Percentiles rank a stretch among this genome's conserved stretches.
phyloP scores from a whole-genome alignment of 2,888 invertebrate species.

The Herminia tarsipennalis region DNA sequence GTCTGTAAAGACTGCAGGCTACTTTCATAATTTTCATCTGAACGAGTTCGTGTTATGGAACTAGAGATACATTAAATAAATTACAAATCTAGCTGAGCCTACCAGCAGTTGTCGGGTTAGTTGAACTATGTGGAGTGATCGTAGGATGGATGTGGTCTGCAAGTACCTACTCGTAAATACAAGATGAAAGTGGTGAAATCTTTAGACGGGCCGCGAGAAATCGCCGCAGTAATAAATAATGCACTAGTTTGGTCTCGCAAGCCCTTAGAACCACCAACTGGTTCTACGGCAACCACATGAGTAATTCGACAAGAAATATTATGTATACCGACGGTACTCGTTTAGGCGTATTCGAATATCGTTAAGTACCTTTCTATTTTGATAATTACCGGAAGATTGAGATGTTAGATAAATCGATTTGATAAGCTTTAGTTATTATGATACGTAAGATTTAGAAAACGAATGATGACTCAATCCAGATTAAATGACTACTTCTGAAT shows the following conservation, averaged over 20 bases:
- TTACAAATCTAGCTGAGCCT: slow-evolving; percentile 5
- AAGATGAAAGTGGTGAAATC: slow-evolving; percentile 84
- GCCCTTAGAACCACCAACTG: slow-evolving; percentile 73
- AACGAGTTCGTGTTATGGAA: slow-evolving; percentile 14
- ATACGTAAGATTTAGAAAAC: slow-evolving; percentile 38
- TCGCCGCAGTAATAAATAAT: slow-evolving; percentile 81
- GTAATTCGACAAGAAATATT: slow-evolving; percentile 61
- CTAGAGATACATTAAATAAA: slow-evolving; percentile 7
- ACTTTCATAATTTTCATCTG: slow-evolving; percentile 13
- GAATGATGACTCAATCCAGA: slow-evolving; percentile 26
- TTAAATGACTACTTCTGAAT: slow-evolving; percentile 1
- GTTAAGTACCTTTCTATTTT: slow-evolving; percentile 40
- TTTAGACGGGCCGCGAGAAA: slow-evolving; percentile 74
- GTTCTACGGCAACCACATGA: slow-evolving; percentile 60
- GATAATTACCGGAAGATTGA: slow-evolving; percentile 43
- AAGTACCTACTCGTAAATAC: slow-evolving; percentile 68
- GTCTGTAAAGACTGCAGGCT: not conserved
- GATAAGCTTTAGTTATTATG: slow-evolving; percentile 37
- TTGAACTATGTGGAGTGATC: slow-evolving; percentile 46
- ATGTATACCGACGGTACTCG: slow-evolving; percentile 32
- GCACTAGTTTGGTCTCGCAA: slow-evolving; percentile 73
- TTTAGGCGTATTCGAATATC: slow-evolving; percentile 42
- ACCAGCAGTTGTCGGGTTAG: slow-evolving; percentile 12
- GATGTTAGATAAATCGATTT: slow-evolving; percentile 37
- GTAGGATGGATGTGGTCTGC: slow-evolving; percentile 56